Conservation (phyloP, 2,888 invertebrate species). For the Eilema caniola region DNA sequence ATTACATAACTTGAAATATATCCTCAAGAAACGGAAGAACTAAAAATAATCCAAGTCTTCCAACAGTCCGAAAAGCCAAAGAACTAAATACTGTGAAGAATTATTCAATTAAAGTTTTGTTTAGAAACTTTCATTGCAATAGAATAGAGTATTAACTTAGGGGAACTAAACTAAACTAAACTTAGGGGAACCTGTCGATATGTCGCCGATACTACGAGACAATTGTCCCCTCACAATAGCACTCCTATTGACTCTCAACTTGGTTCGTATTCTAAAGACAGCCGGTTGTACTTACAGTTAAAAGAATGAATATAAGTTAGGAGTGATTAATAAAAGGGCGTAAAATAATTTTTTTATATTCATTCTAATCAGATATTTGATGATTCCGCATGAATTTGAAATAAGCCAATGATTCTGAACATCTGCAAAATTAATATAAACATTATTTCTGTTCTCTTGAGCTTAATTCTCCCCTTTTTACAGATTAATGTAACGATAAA, state of each 20-base stretch:
- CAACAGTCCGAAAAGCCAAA: not conserved
- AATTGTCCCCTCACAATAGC: too few relatives aligned
- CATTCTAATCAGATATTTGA: too few relatives aligned
- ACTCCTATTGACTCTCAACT: not conserved
- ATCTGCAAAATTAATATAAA: too few relatives aligned
- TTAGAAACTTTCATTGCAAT: not conserved
- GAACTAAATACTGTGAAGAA: not conserved
- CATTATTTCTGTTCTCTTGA: not conserved
- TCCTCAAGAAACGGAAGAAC: not conserved
- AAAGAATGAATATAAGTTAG: not conserved
- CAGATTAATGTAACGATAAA: not conserved
- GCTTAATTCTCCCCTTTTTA: not conserved
- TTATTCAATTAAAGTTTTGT: not conserved
- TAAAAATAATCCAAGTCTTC: slow-evolving; percentile 29
- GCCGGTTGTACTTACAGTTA: not conserved
- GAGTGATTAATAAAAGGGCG: not conserved
- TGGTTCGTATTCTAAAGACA: not conserved
- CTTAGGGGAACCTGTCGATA: not conserved
- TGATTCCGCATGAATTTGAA: too few relatives aligned
- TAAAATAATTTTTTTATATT: too few relatives aligned
- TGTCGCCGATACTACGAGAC: not conserved
- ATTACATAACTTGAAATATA: slow-evolving; percentile 1
- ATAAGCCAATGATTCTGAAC: too few relatives aligned
- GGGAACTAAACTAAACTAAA: not conserved
- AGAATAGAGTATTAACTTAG: not conserved